phyloP scores from a whole-genome alignment of 2,797 vertebrate species.

The Heterohyrax brucei region DNA sequence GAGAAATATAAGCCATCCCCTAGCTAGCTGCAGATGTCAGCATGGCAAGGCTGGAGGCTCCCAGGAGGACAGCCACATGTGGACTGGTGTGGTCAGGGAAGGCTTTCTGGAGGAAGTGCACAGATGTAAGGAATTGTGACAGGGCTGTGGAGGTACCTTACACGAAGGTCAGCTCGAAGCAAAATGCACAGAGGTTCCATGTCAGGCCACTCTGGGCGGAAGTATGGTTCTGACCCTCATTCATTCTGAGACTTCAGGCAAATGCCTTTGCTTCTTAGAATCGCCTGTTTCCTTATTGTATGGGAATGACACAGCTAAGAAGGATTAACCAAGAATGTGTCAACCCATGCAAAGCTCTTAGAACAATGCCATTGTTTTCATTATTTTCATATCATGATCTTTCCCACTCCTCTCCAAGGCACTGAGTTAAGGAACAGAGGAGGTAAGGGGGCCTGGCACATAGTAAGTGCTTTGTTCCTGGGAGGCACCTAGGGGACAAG shows the following conservation, averaged over 20 bases:
- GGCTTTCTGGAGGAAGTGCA: constrained; percentile 26
- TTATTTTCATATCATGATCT: neutral
- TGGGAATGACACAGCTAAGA: neutral
- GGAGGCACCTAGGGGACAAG: neutral
- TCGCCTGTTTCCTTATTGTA: neutral
- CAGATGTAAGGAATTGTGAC: neutral
- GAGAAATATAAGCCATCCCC: neutral
- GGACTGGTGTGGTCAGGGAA: constrained; percentile 3
- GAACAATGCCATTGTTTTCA: neutral
- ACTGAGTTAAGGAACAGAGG: neutral
- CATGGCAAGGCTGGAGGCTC: neutral
- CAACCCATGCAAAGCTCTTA: neutral
- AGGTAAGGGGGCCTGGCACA: neutral
- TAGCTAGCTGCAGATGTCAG: neutral
- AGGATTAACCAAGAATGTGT: neutral
- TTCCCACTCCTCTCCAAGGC: neutral
- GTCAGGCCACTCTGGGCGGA: neutral
- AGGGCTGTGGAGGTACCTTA: neutral
- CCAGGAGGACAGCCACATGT: neutral
- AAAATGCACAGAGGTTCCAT: neutral
- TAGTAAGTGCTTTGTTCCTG: neutral
- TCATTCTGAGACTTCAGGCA: neutral
- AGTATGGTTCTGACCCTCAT: neutral
- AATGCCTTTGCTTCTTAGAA: neutral
- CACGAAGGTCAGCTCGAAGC: neutral